Evolutionary conservation across 1,140 invertebrate species (phyloP).

Genomic region (Platyscapa corneri): DNA sequence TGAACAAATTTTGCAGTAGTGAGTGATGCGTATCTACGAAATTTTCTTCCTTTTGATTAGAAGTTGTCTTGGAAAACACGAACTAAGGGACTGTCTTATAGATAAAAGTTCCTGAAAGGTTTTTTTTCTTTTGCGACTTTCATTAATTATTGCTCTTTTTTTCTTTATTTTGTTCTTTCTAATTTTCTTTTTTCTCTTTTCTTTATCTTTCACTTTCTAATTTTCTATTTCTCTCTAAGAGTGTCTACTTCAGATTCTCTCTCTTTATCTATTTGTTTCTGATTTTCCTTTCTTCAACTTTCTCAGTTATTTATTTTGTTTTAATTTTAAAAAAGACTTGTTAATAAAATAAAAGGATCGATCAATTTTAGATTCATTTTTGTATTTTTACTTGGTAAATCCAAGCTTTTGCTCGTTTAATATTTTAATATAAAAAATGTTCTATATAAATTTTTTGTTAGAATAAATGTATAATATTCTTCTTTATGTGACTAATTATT

Average conservation of each 20-base stretch:
- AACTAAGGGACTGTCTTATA: not conserved
- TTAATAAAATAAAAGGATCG: slow-evolving; percentile 28
- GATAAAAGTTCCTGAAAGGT: slow-evolving; percentile 26
- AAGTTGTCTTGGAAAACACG: slow-evolving; percentile 15
- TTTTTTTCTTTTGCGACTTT: slow-evolving; percentile 26
- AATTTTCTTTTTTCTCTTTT: too few relatives aligned
- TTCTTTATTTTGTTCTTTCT: too few relatives aligned
- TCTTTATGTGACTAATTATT: not conserved
- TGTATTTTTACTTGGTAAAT: not conserved
- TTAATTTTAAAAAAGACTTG: slow-evolving; percentile 4
- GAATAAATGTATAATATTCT: not conserved
- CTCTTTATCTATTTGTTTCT: not conserved
- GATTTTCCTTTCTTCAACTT: not conserved
- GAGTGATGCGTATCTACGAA: too few relatives aligned
- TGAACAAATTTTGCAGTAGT: too few relatives aligned
- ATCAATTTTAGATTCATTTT: slow-evolving; percentile 23
- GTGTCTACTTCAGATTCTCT: too few relatives aligned
- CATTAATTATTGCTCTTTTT: not conserved
- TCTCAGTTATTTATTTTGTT: not conserved
- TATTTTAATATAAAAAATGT: not conserved
- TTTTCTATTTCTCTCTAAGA: too few relatives aligned
- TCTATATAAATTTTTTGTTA: not conserved
- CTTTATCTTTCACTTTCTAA: too few relatives aligned
- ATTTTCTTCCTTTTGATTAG: slow-evolving; percentile 10
- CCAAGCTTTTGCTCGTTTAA: not conserved